Evolutionary conservation across 2,113 vertebrate genomes (phyloP).

Genomic region (Clarias batrachus): DNA sequence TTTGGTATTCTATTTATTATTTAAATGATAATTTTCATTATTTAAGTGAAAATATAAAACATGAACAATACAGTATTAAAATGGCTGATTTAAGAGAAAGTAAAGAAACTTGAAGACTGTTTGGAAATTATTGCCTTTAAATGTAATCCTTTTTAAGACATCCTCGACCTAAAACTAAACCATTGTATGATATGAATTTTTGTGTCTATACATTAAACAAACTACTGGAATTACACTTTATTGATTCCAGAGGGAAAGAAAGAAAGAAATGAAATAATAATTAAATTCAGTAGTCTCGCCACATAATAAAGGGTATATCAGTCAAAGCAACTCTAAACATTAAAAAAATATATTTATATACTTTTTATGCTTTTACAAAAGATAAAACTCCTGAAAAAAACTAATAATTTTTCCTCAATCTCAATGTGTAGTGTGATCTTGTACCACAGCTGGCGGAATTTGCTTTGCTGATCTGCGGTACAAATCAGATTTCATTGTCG

Average conservation of each 20-base stretch:
- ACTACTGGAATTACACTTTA: background rate
- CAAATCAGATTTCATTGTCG: constrained; percentile 90
- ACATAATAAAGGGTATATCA: background rate
- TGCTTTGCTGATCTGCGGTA: constrained; percentile 71
- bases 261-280: background rate
- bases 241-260: background rate
- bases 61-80: background rate
- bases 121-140: background rate
- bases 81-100: background rate
- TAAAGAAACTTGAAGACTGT: no score
- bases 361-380: background rate
- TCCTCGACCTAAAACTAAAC: no score
- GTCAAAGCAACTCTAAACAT: background rate
- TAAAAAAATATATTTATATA: background rate
- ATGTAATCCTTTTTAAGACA: background rate
- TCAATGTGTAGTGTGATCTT: background rate
- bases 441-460: constrained; percentile 53
- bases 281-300: background rate
- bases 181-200: background rate
- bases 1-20: background rate
- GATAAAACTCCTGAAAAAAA: background rate
- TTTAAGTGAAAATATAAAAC: background rate
- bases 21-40: no score
- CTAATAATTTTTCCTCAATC: background rate
- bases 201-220: background rate